These are phyloP conservation scores for Ctenosaura bakeri DNA, from an alignment of 2,797 vertebrate genomes.

Conservation along the genomic window DNA sequence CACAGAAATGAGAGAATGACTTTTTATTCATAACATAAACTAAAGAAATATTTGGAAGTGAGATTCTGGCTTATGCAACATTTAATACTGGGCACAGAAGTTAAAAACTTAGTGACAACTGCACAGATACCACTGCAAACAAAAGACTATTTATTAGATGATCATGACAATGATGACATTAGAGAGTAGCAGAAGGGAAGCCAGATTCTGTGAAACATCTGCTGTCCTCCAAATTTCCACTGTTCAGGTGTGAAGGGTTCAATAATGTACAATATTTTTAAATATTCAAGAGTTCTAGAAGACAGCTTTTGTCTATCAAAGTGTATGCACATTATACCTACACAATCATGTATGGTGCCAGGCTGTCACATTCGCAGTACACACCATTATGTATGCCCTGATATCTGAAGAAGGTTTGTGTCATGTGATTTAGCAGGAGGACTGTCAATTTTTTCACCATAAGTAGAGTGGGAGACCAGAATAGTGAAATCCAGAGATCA, in stretches of 20 bases:
- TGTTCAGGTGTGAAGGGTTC: neutral
- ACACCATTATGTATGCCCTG: too few relatives aligned
- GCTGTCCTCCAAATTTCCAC: neutral
- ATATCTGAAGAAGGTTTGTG: too few relatives aligned
- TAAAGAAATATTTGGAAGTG: constrained; percentile 34
- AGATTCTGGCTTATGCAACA: constrained; percentile 32
- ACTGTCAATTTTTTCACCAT: too few relatives aligned
- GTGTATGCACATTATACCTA: too few relatives aligned
- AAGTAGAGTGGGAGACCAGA: too few relatives aligned
- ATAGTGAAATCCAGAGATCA: too few relatives aligned
- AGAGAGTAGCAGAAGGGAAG: accelerated
- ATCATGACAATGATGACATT: accelerated
- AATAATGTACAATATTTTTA: neutral
- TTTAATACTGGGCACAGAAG: neutral
- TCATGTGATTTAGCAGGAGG: too few relatives aligned
- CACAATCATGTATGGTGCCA: too few relatives aligned
- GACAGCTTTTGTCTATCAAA: too few relatives aligned
- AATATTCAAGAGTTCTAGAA: too few relatives aligned
- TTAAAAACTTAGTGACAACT: constrained; percentile 3
- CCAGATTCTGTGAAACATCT: accelerated
- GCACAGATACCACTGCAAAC: neutral
- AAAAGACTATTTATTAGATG: neutral
- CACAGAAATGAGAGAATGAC: constrained; percentile 37
- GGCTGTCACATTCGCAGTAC: too few relatives aligned
- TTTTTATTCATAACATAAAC: constrained; percentile 37